Conservation (phyloP, 2,113 vertebrate species). For the Nesogale talazaci region DNA sequence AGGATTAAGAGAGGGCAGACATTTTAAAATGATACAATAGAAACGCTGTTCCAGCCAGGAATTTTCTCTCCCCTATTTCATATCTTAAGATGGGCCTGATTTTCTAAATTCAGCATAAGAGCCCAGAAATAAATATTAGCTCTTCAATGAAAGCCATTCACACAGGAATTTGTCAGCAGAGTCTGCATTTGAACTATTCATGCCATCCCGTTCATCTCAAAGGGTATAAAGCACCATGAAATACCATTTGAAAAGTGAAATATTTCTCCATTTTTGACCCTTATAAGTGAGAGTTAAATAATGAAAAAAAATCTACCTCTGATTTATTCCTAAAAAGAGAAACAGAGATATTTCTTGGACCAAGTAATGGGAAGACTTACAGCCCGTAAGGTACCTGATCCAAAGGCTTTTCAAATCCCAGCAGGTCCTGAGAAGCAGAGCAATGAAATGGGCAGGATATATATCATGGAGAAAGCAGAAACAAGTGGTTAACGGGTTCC, state of each 20-base stretch:
- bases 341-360: slow-evolving; percentile 5
- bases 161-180: slow-evolving; percentile 33
- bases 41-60: neutral
- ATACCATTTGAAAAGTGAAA: slow-evolving; percentile 54
- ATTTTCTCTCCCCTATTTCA: neutral
- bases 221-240: slow-evolving; percentile 30
- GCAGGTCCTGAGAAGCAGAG: slow-evolving; percentile 43
- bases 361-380: slow-evolving; percentile 32
- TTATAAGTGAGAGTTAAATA: slow-evolving; percentile 7
- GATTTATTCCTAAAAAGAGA: slow-evolving; percentile 38
- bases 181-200: slow-evolving; percentile 5
- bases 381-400: neutral
- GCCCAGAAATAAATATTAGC: slow-evolving; percentile 55
- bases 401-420: slow-evolving; percentile 43
- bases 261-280: slow-evolving; percentile 54
- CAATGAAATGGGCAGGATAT: neutral
- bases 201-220: slow-evolving; percentile 1
- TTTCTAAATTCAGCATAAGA: slow-evolving; percentile 57
- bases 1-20: too few species aligned
- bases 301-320: neutral
- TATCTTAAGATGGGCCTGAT: slow-evolving; percentile 18
- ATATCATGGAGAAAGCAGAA: neutral
- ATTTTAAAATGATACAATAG: neutral
- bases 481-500: slow-evolving; percentile 59
- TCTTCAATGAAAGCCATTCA: slow-evolving; percentile 49